Percentiles rank a stretch among this genome's conserved stretches.
Conservation (phyloP, 2,888 invertebrate genomes). For the Agriopis marginaria region DNA sequence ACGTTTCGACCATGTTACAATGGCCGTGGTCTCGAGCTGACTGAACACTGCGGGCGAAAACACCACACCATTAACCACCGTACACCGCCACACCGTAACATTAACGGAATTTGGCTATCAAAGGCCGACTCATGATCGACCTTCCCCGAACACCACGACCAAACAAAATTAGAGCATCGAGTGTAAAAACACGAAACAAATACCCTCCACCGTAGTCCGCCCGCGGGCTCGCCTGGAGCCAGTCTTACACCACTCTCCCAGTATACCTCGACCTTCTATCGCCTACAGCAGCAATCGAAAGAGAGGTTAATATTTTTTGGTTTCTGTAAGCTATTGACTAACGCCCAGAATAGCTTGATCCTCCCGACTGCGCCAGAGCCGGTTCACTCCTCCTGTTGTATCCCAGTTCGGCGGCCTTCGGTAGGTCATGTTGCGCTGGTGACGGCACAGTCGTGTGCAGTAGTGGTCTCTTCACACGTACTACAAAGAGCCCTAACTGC, state of each 20-base stretch:
- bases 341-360: constrained; percentile 57
- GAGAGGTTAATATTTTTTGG: constrained; percentile 61
- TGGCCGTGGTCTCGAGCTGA: no score
- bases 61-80: no score
- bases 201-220: constrained; percentile 45
- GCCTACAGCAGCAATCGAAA: constrained; percentile 36
- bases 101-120: no score
- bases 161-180: constrained; percentile 48
- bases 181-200: constrained; percentile 29
- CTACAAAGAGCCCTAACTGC: constrained; percentile 84
- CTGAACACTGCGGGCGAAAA: no score
- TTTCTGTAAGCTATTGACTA: constrained; percentile 54
- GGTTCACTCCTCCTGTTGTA: neutral
- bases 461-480: constrained; percentile 83
- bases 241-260: constrained; percentile 49
- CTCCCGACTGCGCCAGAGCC: constrained; percentile 23
- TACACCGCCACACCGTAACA: no score
- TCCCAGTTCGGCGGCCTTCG: constrained; percentile 37
- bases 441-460: constrained; percentile 65
- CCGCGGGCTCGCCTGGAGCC: constrained; percentile 51
- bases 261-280: constrained; percentile 43
- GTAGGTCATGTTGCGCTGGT: constrained; percentile 48
- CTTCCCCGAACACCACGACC: constrained; percentile 18
- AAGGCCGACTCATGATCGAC: neutral
- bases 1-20: no score